phyloP scores from a whole-genome alignment of 2,113 vertebrate species.

The Phylloscopus whistleri region DNA sequence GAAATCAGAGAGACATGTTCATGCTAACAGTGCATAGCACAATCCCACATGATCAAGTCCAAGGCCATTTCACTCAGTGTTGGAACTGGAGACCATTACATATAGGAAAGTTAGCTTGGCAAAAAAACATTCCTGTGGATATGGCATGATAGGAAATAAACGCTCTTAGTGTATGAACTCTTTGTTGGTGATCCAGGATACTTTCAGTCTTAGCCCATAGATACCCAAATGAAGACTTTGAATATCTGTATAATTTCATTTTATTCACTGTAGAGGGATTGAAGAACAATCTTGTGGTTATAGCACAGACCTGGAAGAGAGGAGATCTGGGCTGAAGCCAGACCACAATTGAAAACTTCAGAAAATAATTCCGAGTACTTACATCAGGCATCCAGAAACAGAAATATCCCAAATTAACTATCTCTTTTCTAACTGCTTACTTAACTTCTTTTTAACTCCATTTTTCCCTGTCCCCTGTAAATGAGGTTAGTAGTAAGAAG shows the following conservation, averaged over 20 bases:
- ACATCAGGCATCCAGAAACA: background rate
- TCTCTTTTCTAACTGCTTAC: background rate
- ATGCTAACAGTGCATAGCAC: background rate
- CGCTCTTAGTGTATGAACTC: background rate
- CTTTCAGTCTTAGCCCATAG: background rate
- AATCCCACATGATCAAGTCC: background rate
- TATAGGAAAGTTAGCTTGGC: slow-evolving; percentile 19
- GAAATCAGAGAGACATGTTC: background rate
- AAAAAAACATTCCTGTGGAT: background rate
- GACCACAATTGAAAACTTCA: slow-evolving; percentile 26
- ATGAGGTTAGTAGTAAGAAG: background rate
- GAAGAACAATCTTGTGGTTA: slow-evolving; percentile 2
- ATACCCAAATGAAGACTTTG: slow-evolving; percentile 2
- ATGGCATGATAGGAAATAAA: slow-evolving; percentile 11
- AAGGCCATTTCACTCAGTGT: background rate
- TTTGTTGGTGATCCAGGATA: slow-evolving; percentile 42
- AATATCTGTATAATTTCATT: slow-evolving; percentile 31
- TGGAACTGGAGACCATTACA: slow-evolving; percentile 7
- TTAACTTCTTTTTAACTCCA: background rate
- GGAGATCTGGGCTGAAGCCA: slow-evolving; percentile 11
- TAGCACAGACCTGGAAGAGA: background rate
- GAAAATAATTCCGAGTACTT: slow-evolving; percentile 5
- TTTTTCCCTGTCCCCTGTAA: background rate
- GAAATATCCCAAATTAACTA: background rate
- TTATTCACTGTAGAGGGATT: background rate